Base-by-base conservation (phyloP, 2,888 invertebrate species). In the Lasioglossum morio region DNA sequence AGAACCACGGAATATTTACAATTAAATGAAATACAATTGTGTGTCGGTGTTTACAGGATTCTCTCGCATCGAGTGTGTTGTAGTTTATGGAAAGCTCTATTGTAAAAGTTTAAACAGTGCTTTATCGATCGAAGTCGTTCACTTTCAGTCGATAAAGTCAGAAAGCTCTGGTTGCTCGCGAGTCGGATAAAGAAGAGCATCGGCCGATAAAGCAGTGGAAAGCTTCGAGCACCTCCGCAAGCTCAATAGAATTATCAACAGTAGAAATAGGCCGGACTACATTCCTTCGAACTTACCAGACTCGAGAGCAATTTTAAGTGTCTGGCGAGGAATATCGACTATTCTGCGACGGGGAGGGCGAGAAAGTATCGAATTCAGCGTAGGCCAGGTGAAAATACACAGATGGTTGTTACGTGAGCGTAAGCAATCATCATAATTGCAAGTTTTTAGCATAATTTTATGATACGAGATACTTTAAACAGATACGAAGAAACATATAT, bases 111-210 rank as follows among this genome's bases (percentile, higher is more conserved):
- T 16, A n/a, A 57, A 30, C 63, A 30, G 12, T 34, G 53, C 23
- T 34, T n/a, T 40, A 70, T 70, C 12, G 40, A n/a, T n/a, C 40
- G 40, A n/a, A n/a, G n/a, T n/a, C 12, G 7, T 46, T 74, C 76
- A 60, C 37, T 81, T 72, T 16, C 81, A 3, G 82, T 43, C 46
- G 84, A 81, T 89, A 88, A 88, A 53, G 63, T 37, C 74, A 63
- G 37, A 40, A 8, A n/a, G 57, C 57, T n/a, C 12, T 1, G n/a
- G 40, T 27, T 81, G 66, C 57, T 69, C 87, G 19, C 63, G 23
- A 57, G 90, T 83, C n/a, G 27, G 89, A 80, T 90, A 90, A 90
- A 72, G 81, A 79, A 88, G 90, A 85, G 48, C 69, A 63, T 19
- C 82, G 7, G 84, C 27, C 86, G 89, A 84, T 89, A 90, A 89